phyloP scores from a whole-genome alignment of 2,113 vertebrate species.

The Casuarius casuarius region DNA sequence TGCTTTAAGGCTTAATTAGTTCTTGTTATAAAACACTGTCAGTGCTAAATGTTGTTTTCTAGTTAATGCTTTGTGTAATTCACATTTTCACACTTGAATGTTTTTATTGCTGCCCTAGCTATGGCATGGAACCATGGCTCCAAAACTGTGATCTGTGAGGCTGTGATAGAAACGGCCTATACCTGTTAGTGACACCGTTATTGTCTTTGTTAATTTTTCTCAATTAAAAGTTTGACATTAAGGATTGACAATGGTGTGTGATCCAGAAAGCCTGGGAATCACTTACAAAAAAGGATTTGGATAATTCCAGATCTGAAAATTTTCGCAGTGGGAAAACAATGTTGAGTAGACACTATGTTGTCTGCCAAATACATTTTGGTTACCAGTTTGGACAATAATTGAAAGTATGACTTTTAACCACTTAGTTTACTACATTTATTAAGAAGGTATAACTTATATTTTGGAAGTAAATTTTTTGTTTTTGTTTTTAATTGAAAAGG shows the following conservation, averaged over 20 bases:
- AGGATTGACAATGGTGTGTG: neutral
- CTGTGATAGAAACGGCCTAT: neutral
- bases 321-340: neutral
- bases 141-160: neutral
- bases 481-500: neutral
- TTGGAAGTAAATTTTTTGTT: neutral
- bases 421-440: conserved; percentile 37
- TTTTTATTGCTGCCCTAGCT: neutral
- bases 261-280: conserved; percentile 1
- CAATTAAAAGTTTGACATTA: neutral
- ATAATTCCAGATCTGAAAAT: neutral
- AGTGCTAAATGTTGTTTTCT: conserved; percentile 8
- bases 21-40: neutral
- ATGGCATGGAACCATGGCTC: neutral
- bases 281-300: neutral
- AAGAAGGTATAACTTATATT: conserved; percentile 10
- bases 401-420: neutral
- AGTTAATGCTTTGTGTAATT: conserved; percentile 18
- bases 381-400: neutral
- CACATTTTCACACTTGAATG: neutral
- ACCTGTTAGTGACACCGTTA: neutral
- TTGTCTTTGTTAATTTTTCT: neutral
- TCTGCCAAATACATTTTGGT: neutral
- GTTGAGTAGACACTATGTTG: neutral
- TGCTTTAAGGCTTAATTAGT: conserved; percentile 41